A percentile compares a stretch with the other conserved stretches of the same genome.
phyloP scores from a whole-genome alignment of 1,140 invertebrate genomes.

The Lepidurus couesii region DNA sequence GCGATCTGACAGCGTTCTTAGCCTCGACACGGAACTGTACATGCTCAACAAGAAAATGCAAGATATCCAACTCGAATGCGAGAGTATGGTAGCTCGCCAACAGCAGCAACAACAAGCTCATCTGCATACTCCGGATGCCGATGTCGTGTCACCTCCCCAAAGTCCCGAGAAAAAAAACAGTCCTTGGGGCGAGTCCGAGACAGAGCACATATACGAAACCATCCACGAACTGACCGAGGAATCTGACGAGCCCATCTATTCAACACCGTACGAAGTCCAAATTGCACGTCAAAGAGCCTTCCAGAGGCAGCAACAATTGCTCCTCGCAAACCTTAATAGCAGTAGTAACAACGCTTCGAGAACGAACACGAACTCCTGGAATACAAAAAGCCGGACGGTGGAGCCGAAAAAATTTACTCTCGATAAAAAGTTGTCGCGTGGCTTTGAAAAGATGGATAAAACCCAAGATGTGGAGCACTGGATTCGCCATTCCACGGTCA shows the following conservation, averaged over 20 bases:
- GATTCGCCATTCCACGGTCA: constrained; percentile 30
- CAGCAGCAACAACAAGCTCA: constrained; percentile 35
- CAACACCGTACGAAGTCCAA: constrained; percentile 54
- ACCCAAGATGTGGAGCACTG: constrained; percentile 36
- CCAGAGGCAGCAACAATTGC: not conserved
- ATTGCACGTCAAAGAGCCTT: not conserved
- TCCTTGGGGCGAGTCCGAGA: constrained; percentile 40
- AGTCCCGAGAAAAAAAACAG: constrained; percentile 39
- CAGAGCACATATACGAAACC: constrained; percentile 63
- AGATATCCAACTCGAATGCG: constrained; percentile 52
- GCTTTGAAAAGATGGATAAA: constrained; percentile 31
- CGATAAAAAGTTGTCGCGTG: constrained; percentile 6
- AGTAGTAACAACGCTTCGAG: not conserved
- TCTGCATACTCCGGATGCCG: constrained; percentile 30
- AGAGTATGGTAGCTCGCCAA: constrained; percentile 40
- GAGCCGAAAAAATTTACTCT: constrained; percentile 18
- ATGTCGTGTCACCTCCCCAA: constrained; percentile 40
- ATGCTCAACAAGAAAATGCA: constrained; percentile 51
- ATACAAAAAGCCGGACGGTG: not conserved
- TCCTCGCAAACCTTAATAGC: not conserved
- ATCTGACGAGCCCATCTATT: constrained; percentile 55
- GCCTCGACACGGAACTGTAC: constrained; percentile 50
- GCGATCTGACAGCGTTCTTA: constrained; percentile 36
- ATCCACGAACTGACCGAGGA: constrained; percentile 58
- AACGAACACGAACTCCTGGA: not conserved